Conservation (phyloP, 2,888 invertebrate species). For the Calameuta pallipes region DNA sequence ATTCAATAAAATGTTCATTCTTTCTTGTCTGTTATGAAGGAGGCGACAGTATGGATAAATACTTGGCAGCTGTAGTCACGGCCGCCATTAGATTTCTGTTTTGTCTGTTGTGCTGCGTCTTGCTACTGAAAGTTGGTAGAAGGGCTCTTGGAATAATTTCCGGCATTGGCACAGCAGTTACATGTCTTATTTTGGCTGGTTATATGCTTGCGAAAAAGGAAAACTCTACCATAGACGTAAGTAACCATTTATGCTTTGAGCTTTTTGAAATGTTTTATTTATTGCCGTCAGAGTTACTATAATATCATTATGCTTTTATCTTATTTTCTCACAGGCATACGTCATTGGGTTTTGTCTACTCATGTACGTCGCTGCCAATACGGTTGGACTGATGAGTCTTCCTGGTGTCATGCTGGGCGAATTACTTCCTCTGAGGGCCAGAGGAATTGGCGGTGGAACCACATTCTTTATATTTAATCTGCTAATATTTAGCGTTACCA, state of each 20-base stretch:
- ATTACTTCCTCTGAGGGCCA: constrained; percentile 78
- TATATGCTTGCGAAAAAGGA: constrained; percentile 66
- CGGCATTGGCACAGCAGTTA: constrained; percentile 74
- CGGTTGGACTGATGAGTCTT: constrained; percentile 78
- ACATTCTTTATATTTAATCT: constrained; percentile 80
- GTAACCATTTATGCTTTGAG: not conserved
- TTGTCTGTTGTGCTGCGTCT: constrained; percentile 74
- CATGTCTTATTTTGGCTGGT: constrained; percentile 72
- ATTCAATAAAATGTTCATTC: not conserved
- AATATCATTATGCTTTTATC: not conserved
- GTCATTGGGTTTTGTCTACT: constrained; percentile 69
- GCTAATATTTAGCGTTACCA: constrained; percentile 76
- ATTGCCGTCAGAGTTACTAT: not conserved
- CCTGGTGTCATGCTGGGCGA: constrained; percentile 83
- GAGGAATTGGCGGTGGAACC: constrained; percentile 80
- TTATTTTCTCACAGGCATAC: constrained; percentile 45
- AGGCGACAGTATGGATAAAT: constrained; percentile 64
- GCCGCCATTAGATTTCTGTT: constrained; percentile 76
- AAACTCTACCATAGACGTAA: constrained; percentile 55
- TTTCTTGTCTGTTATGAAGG: constrained; percentile 57
- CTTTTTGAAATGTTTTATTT: not conserved
- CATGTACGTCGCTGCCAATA: constrained; percentile 80
- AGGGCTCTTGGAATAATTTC: constrained; percentile 76
- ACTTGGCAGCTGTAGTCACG: constrained; percentile 76
- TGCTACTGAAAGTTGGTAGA: constrained; percentile 74